These are phyloP conservation scores for Tethya wilhelma DNA, from an alignment of 37 sponge, comb jelly and placozoan species.

Conservation along the genomic window DNA sequence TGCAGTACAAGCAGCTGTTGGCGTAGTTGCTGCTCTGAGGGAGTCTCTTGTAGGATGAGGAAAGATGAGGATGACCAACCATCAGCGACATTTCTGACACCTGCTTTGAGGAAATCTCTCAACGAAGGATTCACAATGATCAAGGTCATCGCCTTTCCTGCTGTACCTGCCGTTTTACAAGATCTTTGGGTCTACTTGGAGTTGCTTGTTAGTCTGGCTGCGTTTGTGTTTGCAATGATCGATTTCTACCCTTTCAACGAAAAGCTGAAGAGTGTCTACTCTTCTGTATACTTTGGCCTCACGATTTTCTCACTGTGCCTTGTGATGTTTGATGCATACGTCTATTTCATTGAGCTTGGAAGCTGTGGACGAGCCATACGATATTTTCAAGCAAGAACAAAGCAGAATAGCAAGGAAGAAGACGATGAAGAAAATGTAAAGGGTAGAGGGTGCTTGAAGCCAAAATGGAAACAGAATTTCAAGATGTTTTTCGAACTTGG, in stretches of 20 bases:
- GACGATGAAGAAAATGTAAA: slow-evolving; percentile 1
- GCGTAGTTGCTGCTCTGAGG: too few species aligned
- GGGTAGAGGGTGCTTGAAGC: background rate
- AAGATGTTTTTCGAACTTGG: slow-evolving; percentile 39
- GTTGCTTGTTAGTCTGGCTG: slow-evolving; percentile 24
- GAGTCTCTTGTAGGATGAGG: too few species aligned
- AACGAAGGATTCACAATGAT: slow-evolving; percentile 33
- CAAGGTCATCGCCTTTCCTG: slow-evolving; percentile 31
- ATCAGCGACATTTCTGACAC: slow-evolving; percentile 15
- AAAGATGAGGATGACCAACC: background rate
- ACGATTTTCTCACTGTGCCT: slow-evolving; percentile 22
- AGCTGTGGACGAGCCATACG: slow-evolving; percentile 10
- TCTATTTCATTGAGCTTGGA: slow-evolving; percentile 43
- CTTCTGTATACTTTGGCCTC: slow-evolving; percentile 15
- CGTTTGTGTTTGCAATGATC: slow-evolving; percentile 23
- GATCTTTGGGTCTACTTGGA: slow-evolving; percentile 61
- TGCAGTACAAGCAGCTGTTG: too few species aligned
- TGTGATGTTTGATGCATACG: slow-evolving; percentile 47
- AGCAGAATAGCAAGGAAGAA: slow-evolving; percentile 1
- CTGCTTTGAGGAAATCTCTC: slow-evolving; percentile 23
- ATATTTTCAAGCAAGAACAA: background rate
- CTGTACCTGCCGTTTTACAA: slow-evolving; percentile 25
- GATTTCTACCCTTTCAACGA: background rate
- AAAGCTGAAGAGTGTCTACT: slow-evolving; percentile 27
- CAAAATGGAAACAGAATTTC: slow-evolving; percentile 9